These are phyloP conservation scores for Ectropis crepuscularia DNA, from an alignment of 2,888 invertebrate species.

Conservation along the genomic window DNA sequence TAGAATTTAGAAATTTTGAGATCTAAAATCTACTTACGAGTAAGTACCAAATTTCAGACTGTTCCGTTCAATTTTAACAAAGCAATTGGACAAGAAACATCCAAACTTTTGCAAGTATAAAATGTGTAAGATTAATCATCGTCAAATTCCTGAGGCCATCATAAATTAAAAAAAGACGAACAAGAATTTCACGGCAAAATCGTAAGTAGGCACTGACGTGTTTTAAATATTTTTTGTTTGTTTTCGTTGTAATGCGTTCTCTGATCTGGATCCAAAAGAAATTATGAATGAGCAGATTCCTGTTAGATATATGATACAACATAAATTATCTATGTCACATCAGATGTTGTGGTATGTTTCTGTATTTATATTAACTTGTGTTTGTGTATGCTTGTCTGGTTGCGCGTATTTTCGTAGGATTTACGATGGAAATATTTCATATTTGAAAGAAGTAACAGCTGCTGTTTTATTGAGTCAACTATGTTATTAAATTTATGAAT, in stretches of 20 bases:
- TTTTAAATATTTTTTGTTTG: constrained; percentile 22
- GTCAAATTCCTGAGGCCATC: no score
- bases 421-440: constrained; percentile 45
- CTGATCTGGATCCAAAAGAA: constrained; percentile 50
- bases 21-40: no score
- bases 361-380: constrained; percentile 41
- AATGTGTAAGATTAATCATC: no score
- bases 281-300: constrained; percentile 35
- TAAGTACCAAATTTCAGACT: no score
- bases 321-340: constrained; percentile 46
- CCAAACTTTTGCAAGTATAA: no score
- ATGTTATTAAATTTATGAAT: constrained; percentile 1
- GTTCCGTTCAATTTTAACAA: no score
- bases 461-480: constrained; percentile 29
- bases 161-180: constrained; percentile 2
- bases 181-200: not conserved
- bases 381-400: constrained; percentile 40
- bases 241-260: constrained; percentile 29
- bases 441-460: constrained; percentile 39
- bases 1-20: no score
- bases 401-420: constrained; percentile 44
- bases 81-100: no score
- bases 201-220: not conserved
- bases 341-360: constrained; percentile 41
- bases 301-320: constrained; percentile 40